These are phyloP conservation scores for Coilia nasus DNA, from an alignment of 2,797 vertebrate species.

Conservation along the genomic window DNA sequence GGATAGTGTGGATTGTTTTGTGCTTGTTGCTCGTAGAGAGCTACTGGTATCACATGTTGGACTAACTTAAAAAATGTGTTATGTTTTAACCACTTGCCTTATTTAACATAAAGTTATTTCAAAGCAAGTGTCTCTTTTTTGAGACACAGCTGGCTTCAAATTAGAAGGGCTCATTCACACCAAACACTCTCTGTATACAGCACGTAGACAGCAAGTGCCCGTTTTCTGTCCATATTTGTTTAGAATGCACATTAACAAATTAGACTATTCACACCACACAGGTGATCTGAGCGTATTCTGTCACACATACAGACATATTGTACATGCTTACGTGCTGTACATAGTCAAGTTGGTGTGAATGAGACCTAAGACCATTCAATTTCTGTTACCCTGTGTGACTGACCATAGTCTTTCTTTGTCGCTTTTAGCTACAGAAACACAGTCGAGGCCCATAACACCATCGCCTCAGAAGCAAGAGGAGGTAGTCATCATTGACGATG, in stretches of 20 bases:
- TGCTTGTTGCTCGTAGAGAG: not conserved
- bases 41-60: not conserved
- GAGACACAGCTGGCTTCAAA: not conserved
- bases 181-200: no score
- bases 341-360: not conserved
- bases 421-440: not conserved
- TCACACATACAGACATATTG: no score
- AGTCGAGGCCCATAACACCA: not conserved
- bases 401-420: not conserved
- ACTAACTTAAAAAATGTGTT: not conserved
- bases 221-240: no score
- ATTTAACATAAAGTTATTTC: not conserved
- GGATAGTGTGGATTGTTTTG: not conserved
- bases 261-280: no score
- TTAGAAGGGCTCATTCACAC: not conserved
- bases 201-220: no score
- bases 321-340: not conserved
- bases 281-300: no score
- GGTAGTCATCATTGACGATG: conserved; percentile 70
- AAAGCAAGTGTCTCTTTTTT: not conserved
- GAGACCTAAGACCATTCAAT: not conserved
- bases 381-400: no score
- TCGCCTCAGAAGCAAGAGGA: conserved; percentile 46
- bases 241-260: no score
- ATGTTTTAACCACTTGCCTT: not conserved